phyloP scores from a whole-genome alignment of 2,888 invertebrate genomes.

The Luperina testacea region DNA sequence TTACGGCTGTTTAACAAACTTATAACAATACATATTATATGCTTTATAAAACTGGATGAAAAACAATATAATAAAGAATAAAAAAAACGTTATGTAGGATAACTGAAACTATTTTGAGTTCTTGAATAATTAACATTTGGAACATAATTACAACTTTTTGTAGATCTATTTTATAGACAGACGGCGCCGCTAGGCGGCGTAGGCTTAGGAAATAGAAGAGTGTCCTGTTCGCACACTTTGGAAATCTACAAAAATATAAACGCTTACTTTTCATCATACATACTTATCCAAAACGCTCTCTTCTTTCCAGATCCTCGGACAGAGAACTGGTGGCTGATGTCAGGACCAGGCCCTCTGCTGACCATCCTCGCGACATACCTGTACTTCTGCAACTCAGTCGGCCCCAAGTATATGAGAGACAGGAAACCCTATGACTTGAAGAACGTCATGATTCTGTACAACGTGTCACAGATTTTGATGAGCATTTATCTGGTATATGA shows the following conservation, averaged over 20 bases:
- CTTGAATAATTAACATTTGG: neutral
- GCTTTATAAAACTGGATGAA: neutral
- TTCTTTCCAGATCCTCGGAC: conserved; percentile 92
- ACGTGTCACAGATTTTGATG: conserved; percentile 96
- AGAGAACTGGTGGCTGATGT: conserved; percentile 94
- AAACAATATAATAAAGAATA: neutral
- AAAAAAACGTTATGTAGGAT: neutral
- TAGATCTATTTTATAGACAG: neutral
- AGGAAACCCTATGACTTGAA: conserved; percentile 93
- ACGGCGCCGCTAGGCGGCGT: too few species aligned
- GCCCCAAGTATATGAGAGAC: conserved; percentile 94
- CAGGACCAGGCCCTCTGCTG: conserved; percentile 93
- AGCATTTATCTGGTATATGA: conserved; percentile 93
- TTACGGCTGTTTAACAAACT: neutral
- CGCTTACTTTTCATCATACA: too few species aligned
- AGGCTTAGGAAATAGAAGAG: too few species aligned
- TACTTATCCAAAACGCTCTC: neutral
- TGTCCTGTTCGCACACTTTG: too few species aligned
- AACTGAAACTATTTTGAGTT: neutral
- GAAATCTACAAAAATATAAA: neutral
- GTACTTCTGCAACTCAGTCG: conserved; percentile 93
- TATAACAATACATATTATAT: neutral
- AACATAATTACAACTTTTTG: neutral
- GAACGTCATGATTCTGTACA: conserved; percentile 93
- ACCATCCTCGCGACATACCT: conserved; percentile 92